Evolutionary conservation across 2,797 vertebrate genomes (phyloP).

Genomic region (Phrynocephalus vlangalii): DNA sequence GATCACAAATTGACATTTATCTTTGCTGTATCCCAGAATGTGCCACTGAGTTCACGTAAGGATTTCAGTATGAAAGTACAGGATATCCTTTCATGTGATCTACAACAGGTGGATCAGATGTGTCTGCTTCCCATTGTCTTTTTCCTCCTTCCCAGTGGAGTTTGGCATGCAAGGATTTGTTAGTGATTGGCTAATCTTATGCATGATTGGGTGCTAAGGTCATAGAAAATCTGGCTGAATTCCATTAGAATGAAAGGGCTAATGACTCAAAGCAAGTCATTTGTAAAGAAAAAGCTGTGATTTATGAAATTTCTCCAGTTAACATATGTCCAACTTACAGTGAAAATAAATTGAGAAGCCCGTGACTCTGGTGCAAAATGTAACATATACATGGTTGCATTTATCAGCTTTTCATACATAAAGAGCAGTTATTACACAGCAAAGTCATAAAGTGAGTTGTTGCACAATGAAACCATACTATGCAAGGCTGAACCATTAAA

Average conservation of each 20-base stretch:
- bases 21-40: not conserved
- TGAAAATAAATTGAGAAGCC: constrained; percentile 63
- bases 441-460: constrained; percentile 50
- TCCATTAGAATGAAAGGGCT: constrained; percentile 49
- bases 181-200: constrained; percentile 45
- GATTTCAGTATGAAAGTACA: constrained; percentile 4
- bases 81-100: constrained; percentile 13
- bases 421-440: constrained; percentile 59
- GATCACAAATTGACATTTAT: not conserved
- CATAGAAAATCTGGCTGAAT: constrained; percentile 48
- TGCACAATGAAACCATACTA: constrained; percentile 66
- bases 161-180: constrained; percentile 39
- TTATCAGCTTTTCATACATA: constrained; percentile 64
- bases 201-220: constrained; percentile 42
- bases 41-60: not conserved
- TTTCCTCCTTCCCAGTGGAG: constrained; percentile 20
- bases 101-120: constrained; percentile 28
- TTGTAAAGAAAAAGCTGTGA: constrained; percentile 63
- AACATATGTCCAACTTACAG: constrained; percentile 61
- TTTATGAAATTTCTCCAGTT: constrained; percentile 56
- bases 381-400: constrained; percentile 66
- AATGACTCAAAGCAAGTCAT: constrained; percentile 62
- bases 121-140: constrained; percentile 42
- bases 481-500: constrained; percentile 56
- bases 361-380: constrained; percentile 62